phyloP scores from a whole-genome alignment of 2,797 vertebrate genomes.

The Catostomus latipinnis region DNA sequence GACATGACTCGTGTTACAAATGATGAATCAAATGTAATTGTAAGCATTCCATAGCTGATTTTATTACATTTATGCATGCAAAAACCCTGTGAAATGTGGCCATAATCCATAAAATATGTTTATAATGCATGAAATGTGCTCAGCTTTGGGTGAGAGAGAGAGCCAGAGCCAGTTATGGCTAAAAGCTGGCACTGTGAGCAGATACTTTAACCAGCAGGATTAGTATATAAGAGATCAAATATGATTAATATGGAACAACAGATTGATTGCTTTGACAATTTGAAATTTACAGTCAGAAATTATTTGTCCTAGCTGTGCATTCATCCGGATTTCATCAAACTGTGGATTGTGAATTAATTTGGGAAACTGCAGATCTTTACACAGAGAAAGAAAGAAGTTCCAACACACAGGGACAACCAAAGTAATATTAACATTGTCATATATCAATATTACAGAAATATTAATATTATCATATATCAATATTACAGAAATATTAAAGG shows the following conservation, averaged over 20 bases:
- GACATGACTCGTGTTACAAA: slow-evolving; percentile 46
- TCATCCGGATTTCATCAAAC: too few species aligned
- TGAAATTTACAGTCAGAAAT: neutral
- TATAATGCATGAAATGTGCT: slow-evolving; percentile 53
- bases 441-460: too few species aligned
- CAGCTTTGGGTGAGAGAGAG: slow-evolving; percentile 18
- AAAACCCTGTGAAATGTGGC: slow-evolving; percentile 49
- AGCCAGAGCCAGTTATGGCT: neutral
- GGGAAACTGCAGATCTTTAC: too few species aligned
- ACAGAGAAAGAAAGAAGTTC: too few species aligned
- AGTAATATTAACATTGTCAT: too few species aligned
- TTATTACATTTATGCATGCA: slow-evolving; percentile 60
- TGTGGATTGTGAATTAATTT: too few species aligned
- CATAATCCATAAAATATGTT: neutral
- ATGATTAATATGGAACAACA: neutral
- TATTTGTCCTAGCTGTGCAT: too few species aligned
- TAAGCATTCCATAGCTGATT: slow-evolving; percentile 50
- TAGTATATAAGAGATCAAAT: neutral
- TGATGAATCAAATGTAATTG: slow-evolving; percentile 65
- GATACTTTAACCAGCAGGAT: neutral
- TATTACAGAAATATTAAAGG: too few species aligned
- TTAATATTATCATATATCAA: too few species aligned
- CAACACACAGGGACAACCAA: too few species aligned
- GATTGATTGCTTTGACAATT: neutral
- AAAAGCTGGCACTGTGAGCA: neutral